Base-by-base conservation (phyloP, 2,888 invertebrate species). In the Laothoe populi region DNA sequence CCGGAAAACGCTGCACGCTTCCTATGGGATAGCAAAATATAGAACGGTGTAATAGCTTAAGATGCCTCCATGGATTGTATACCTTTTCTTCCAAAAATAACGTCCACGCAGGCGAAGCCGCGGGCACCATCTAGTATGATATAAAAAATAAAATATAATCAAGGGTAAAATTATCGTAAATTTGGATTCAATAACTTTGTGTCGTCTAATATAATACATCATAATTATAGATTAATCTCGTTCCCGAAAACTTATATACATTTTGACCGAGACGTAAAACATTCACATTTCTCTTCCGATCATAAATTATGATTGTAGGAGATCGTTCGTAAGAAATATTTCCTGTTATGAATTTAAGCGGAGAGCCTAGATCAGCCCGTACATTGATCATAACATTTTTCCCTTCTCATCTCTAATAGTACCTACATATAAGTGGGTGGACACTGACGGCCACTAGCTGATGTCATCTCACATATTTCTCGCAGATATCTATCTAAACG, bases 221-320 rank as follows among this genome's bases (percentile, higher is more conserved):
- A 31, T 31, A 1, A 38, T 13, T 10, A 38, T 11, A 38, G 11
- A 38, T 13, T 11, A 3, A 38, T 13, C 10, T 38, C 4, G 13
- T 38, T 10, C 1, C 38, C 13, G 13, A n/a, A 38, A 38, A 38
- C 38, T 2, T 38, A 13, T 1, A 10, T 10, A 8, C 10, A 42
- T 42, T 42, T 42, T 11, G 1, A 3, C 42, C 42, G 42, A 42
- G 16, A 42, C 19, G 10, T 19, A 44, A 44, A 44, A 19, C 44
- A 19, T 8, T 13, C 38, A 8, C 5, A 42, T 42, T 44, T 19
- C 19, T 19, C 44, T 19, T 8, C 44, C 19, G 19, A 44, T 44
- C 44, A 44, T 44, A 44, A 44, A 44, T 44, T 44, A 44, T 42
- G 2, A 42, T 44, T 44, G 19, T 44, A 44, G 44, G 44, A 44